phyloP scores from a whole-genome alignment of 1,140 invertebrate genomes.

The Megalonaias nervosa region DNA sequence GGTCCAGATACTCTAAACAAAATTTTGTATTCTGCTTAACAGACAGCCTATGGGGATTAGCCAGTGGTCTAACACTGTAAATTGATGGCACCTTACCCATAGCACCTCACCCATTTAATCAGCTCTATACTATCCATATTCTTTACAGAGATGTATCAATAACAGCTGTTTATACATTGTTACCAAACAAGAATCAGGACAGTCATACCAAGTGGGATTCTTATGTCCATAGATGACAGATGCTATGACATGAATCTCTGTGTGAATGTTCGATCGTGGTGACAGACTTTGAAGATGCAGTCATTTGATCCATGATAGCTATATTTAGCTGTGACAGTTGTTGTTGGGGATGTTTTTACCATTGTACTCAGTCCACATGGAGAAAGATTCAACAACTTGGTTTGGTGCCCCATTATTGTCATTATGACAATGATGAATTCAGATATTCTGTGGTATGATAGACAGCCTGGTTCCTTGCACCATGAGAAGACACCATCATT shows the following conservation, averaged over 20 bases:
- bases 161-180: conserved; percentile 32
- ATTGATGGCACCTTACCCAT: conserved; percentile 40
- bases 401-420: no score
- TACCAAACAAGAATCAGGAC: conserved; percentile 39
- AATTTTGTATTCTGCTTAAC: conserved; percentile 34
- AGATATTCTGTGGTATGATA: no score
- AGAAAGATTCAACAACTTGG: no score
- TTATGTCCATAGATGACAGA: conserved; percentile 24
- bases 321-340: conserved; percentile 12
- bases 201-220: conserved; percentile 11
- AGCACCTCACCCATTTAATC: conserved; percentile 36
- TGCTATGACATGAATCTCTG: conserved; percentile 10
- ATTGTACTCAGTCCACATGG: background rate
- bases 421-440: no score
- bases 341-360: conserved; percentile 7
- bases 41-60: conserved; percentile 21
- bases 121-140: conserved; percentile 32
- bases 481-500: no score
- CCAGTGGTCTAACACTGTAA: conserved; percentile 28
- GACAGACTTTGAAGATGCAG: conserved; percentile 36
- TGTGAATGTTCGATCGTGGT: conserved; percentile 17
- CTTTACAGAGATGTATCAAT: conserved; percentile 33
- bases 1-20: conserved; percentile 25
- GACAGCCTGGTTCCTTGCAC: no score
- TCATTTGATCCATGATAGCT: conserved; percentile 11